These are phyloP conservation scores for Dendroctonus ponderosae DNA, from an alignment of 1,140 invertebrate species.

Conservation along the genomic window DNA sequence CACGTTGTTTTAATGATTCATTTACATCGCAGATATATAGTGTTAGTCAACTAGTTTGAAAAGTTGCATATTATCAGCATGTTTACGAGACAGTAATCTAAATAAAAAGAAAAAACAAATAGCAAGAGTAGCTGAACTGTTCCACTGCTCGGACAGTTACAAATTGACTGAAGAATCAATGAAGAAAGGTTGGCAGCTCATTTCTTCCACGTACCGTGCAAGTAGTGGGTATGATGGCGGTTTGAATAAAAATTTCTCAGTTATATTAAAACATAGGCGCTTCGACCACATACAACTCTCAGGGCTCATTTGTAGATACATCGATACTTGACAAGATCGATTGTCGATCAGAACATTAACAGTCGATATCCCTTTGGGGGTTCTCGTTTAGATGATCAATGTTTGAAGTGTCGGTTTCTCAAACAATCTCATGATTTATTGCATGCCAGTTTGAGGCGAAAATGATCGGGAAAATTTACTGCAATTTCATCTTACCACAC, in stretches of 20 bases:
- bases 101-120: neutral
- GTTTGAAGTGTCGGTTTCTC: slow-evolving; percentile 11
- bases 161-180: slow-evolving; percentile 22
- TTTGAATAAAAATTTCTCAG: slow-evolving; percentile 9
- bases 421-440: slow-evolving; percentile 4
- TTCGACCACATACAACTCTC: slow-evolving; percentile 13
- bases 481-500: no score
- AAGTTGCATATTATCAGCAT: no score
- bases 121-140: neutral
- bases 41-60: no score
- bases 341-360: slow-evolving; percentile 15
- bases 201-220: neutral
- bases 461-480: no score
- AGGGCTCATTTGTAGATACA: slow-evolving; percentile 27
- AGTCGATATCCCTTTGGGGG: slow-evolving; percentile 20
- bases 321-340: slow-evolving; percentile 25
- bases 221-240: slow-evolving; percentile 9
- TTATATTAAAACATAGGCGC: slow-evolving; percentile 11
- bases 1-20: neutral
- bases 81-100: neutral
- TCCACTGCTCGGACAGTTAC: slow-evolving; percentile 8
- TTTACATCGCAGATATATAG: neutral
- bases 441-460: no score
- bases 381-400: slow-evolving; percentile 6
- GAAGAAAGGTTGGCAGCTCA: slow-evolving; percentile 18